Conservation (phyloP, 2,888 invertebrate genomes). For the Lepeophtheirus nordmannii region DNA sequence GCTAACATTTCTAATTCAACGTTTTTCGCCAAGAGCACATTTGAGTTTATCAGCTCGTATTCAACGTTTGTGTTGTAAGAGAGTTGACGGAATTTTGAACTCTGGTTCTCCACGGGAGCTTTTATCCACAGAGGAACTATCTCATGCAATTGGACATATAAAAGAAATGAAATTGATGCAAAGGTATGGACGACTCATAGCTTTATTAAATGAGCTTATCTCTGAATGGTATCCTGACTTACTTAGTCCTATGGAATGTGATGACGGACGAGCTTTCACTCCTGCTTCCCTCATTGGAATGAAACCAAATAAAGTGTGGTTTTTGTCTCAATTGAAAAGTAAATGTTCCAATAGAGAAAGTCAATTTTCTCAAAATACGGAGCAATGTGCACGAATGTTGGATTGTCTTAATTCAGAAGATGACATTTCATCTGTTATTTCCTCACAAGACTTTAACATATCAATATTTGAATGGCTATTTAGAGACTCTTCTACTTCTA, state of each 20-base stretch:
- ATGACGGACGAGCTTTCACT: conserved; percentile 45
- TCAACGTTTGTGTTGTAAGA: conserved; percentile 51
- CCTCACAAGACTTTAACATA: not conserved
- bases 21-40: conserved; percentile 50
- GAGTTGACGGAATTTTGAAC: conserved; percentile 51
- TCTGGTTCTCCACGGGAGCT: conserved; percentile 43
- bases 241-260: conserved; percentile 46
- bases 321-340: conserved; percentile 46
- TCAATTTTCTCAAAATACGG: conserved; percentile 29
- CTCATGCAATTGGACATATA: conserved; percentile 28
- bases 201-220: conserved; percentile 48
- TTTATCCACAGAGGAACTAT: conserved; percentile 50
- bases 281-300: conserved; percentile 45
- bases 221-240: conserved; percentile 46
- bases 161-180: conserved; percentile 42
- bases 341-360: conserved; percentile 35
- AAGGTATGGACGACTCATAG: conserved; percentile 44
- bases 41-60: conserved; percentile 50
- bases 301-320: conserved; percentile 47
- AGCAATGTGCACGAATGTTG: conserved; percentile 38
- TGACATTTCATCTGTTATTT: conserved; percentile 1
- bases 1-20: conserved; percentile 45
- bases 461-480: not conserved
- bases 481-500: not conserved
- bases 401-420: not conserved